Conservation (phyloP, 2,113 vertebrate genomes). For the Neolamprologus longior region DNA sequence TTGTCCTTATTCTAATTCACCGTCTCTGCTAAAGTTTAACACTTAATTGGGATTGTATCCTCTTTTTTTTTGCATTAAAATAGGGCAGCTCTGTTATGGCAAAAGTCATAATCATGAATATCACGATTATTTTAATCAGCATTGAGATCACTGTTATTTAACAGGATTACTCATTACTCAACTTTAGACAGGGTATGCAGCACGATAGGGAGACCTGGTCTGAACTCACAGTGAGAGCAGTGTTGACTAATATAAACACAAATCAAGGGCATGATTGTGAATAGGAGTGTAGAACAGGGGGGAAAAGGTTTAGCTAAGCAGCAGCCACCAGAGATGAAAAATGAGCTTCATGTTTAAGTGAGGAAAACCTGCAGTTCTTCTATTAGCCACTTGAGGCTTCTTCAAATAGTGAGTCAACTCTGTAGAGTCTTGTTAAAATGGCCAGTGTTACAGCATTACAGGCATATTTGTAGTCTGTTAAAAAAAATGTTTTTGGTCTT, state of each 20-base stretch:
- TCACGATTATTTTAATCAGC: neutral
- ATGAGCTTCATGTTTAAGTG: neutral
- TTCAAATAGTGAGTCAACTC: neutral
- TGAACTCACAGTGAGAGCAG: neutral
- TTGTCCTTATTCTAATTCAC: neutral
- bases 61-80: neutral
- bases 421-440: neutral
- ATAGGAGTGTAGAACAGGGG: neutral
- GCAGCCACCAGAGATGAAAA: neutral
- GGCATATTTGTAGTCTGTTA: neutral
- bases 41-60: neutral
- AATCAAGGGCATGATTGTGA: neutral
- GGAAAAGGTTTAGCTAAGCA: accelerated
- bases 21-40: neutral
- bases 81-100: neutral
- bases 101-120: neutral
- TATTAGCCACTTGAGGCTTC: neutral
- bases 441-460: neutral
- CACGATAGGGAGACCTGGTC: neutral
- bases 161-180: neutral
- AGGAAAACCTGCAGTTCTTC: neutral
- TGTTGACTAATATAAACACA: neutral
- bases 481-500: neutral
- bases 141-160: neutral
- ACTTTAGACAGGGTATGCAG: neutral